phyloP scores from a whole-genome alignment of 2,888 invertebrate genomes.

The Acholoe squamosa region DNA sequence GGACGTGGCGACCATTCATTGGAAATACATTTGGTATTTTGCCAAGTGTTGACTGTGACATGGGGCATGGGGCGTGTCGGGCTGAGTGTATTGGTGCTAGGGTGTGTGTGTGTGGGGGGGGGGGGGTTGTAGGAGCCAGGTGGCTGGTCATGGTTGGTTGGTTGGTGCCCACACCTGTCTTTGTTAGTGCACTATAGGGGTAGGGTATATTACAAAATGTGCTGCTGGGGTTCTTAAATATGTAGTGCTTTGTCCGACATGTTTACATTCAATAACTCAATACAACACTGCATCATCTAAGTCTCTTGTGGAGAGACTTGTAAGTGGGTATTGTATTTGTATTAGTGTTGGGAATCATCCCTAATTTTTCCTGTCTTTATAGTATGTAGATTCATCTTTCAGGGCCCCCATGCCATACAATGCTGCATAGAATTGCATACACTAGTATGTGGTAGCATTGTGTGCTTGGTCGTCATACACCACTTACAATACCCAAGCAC shows the following conservation, averaged over 20 bases:
- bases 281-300: no score
- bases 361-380: no score
- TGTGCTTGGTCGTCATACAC: neutral
- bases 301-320: no score
- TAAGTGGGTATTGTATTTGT: no score
- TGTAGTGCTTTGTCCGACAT: no score
- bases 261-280: no score
- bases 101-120: neutral
- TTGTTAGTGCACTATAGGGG: neutral
- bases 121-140: neutral
- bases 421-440: neutral
- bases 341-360: no score
- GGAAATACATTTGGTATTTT: slow-evolving; percentile 16
- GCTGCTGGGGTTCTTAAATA: neutral
- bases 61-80: neutral
- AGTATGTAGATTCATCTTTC: no score
- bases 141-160: slow-evolving; percentile 9
- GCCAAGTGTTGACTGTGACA: slow-evolving; percentile 46
- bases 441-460: neutral
- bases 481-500: neutral
- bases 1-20: neutral
- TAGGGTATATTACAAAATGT: neutral
- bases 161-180: neutral
- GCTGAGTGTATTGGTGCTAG: neutral
- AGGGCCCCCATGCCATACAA: no score